Percentiles rank a stretch among this genome's conserved stretches.
Evolutionary conservation across 2,888 invertebrate species (phyloP).

Genomic region (Cantharis flavilabris): DNA sequence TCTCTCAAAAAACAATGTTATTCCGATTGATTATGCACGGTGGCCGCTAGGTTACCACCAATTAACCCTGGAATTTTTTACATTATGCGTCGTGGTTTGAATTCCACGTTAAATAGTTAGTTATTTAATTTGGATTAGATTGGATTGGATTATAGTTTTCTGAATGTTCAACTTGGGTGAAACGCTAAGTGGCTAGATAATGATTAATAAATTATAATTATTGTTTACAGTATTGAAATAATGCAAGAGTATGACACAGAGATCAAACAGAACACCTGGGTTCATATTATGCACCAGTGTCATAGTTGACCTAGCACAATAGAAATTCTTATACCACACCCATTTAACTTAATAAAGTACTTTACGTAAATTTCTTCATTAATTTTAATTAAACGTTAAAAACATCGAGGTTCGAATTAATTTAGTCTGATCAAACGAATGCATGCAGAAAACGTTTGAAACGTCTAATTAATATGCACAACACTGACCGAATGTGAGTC

Average conservation of each 20-base stretch:
- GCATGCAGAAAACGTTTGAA: not conserved
- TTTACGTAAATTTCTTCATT: slow-evolving; percentile 33
- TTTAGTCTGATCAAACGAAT: slow-evolving; percentile 5
- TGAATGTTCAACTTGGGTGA: not conserved
- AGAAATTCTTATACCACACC: slow-evolving; percentile 38
- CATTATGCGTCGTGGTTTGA: no score
- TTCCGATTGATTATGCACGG: no score
- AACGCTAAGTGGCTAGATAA: not conserved
- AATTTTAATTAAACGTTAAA: slow-evolving; percentile 20
- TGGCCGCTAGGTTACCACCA: no score
- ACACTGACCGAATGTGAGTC: slow-evolving; percentile 28
- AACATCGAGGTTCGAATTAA: slow-evolving; percentile 12
- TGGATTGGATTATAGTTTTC: not conserved
- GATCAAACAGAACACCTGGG: slow-evolving; percentile 29
- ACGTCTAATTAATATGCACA: slow-evolving; percentile 35
- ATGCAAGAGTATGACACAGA: slow-evolving; percentile 21
- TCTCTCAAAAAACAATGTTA: no score
- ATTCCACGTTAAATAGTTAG: no score
- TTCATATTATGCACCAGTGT: slow-evolving; percentile 31
- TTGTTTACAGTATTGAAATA: not conserved
- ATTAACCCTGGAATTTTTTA: no score
- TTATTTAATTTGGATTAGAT: no score
- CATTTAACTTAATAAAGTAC: slow-evolving; percentile 32
- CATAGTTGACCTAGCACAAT: slow-evolving; percentile 39
- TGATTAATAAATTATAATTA: not conserved